These are phyloP conservation scores for Hozukius guyotensis DNA, from an alignment of 2,797 vertebrate genomes.

Conservation along the genomic window DNA sequence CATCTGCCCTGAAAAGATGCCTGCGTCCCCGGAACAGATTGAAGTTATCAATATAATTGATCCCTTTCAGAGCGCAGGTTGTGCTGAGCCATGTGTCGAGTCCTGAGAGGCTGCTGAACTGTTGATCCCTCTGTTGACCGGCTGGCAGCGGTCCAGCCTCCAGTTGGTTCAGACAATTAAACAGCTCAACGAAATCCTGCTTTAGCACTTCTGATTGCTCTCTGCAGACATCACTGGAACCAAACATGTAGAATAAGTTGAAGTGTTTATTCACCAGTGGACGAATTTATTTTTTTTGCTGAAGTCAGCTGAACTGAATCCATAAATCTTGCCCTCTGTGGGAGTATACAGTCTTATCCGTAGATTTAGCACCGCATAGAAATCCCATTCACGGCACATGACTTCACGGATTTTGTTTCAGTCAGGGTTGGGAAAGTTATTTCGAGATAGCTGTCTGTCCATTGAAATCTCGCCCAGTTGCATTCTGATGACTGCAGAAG, in stretches of 20 bases:
- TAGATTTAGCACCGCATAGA: not conserved
- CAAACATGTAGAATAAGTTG: no score
- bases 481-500: not conserved
- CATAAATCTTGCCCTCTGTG: not conserved
- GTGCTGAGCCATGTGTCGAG: not conserved
- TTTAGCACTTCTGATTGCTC: not conserved
- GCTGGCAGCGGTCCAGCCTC: not conserved
- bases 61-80: not conserved
- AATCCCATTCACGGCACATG: not conserved
- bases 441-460: not conserved
- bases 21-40: not conserved
- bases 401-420: not conserved
- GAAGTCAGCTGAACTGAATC: not conserved
- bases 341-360: not conserved
- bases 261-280: not conserved
- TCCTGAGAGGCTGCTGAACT: not conserved
- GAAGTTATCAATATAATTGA: not conserved
- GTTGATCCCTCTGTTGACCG: not conserved
- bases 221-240: not conserved
- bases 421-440: not conserved
- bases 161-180: not conserved
- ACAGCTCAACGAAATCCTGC: not conserved
- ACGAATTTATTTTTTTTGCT: not conserved
- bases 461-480: not conserved
- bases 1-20: not conserved